These are phyloP conservation scores for Osmerus mordax DNA, from an alignment of 2,113 vertebrate species.

Conservation along the genomic window DNA sequence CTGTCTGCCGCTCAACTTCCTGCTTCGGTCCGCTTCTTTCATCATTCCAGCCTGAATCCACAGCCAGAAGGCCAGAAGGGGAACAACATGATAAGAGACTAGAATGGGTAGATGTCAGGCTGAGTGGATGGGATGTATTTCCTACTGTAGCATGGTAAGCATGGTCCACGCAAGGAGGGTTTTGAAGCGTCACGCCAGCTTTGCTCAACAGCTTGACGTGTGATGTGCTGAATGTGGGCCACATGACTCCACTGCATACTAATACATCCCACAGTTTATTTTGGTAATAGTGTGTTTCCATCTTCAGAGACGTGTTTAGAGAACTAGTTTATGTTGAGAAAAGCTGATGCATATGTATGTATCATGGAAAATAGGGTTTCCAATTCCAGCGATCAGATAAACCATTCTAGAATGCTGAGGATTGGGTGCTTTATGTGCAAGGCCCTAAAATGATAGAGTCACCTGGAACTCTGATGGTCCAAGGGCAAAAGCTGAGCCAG, in stretches of 20 bases:
- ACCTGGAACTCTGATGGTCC: background rate
- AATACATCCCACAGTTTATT: background rate
- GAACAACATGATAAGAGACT: background rate
- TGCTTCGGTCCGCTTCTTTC: background rate
- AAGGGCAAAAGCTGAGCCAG: conserved; percentile 5
- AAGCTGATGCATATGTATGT: background rate
- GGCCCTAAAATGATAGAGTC: background rate
- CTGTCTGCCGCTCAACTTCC: background rate
- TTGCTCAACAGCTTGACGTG: background rate
- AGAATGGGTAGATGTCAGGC: background rate
- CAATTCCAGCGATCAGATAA: background rate
- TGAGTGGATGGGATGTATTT: background rate
- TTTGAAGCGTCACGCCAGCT: background rate
- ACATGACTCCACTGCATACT: background rate
- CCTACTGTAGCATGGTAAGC: no score
- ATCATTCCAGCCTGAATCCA: background rate
- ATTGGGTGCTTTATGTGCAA: background rate
- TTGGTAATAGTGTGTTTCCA: no score
- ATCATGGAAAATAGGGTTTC: background rate
- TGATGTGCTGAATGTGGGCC: background rate
- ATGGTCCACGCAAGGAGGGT: background rate
- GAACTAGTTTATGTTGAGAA: no score
- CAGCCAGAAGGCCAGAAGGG: background rate
- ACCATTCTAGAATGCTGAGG: background rate
- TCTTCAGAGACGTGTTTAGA: no score